Evolutionary conservation across 2,888 invertebrate species (phyloP), one percentile per base, ranked within the genome.

Genomic region (Sicus ferrugineus): DNA sequence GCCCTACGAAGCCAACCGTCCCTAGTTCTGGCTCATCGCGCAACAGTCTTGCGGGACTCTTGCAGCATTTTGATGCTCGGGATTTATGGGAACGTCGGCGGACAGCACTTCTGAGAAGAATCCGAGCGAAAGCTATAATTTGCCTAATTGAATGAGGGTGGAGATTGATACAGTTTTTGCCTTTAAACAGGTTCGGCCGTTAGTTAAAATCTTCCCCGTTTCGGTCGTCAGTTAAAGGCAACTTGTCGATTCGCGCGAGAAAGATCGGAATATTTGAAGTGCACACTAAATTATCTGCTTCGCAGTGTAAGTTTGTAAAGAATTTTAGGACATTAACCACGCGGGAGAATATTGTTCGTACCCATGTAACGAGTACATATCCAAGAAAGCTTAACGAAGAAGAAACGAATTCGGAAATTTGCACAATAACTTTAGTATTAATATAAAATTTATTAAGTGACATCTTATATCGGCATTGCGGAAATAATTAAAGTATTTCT

Each of bases 91-190:
- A 67, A 59, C 48, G 19, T 58, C 46, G 58, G 48, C 31, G 42
- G 31, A 23, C 21, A 48, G 59, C n/a, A 26, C 48, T 81, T 81
- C 81, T 76, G 75, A 80, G 82, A 76, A 75, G 68, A 79, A 79
- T 76, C 74, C 74, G 73, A 72, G 76, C 75, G 74, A 76, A 81
- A 77, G 79, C 75, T 81, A 81, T 82, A 81, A 81, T 81, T 81
- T 81, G 70, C 74, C 78, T 81, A 82, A 81, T 81, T 81, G 80
- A 81, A 81, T 81, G 82, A 77, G 81, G 82, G 80, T 82, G 82
- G 77, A 76, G 76, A 77, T 77, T 77, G 71, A 76, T 63, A 61
- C 61, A 62, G 50, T 38, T 52, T 54, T 54, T 16, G 34, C 19
- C 21, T 14, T 21, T n/a, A 26, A 52, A n/a, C 68, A 62, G 62